Evolutionary conservation across 2,888 invertebrate genomes (phyloP), one percentile per base, ranked within the genome.

Genomic region (Melinaea marsaeus): DNA sequence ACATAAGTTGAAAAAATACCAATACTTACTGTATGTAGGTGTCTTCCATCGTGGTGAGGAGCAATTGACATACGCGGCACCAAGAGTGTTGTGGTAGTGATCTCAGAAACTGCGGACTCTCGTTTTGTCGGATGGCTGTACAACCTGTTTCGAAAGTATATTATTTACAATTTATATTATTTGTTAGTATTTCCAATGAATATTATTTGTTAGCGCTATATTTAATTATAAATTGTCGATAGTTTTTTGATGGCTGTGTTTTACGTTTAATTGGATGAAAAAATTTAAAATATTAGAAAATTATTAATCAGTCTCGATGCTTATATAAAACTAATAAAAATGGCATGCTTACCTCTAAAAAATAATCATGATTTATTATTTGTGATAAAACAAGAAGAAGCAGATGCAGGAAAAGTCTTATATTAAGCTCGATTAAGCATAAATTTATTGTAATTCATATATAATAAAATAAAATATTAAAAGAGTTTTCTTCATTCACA

Each of bases 31-130:
- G 86, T 82, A 68, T 88, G 88, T 13, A 88, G 78, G 71, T 90
- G 88, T 68, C 84, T 79, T 57, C 80, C 81, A 65, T 89, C 89
- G 61, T 80, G 78, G 61, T 84, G 86, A 9, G 90, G 87, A 4
- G 86, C 87, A 13, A 90, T 83, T 4, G 90, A 90, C 47, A 83
- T 84, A 63, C 90, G 74, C 13, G 88, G 89, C 62, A 89, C 88
- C 71, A 95, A 92, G 71, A 95, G 92, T 71, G 95, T 90, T 4
- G 95, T 95, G 13, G 95, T 95, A 63, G 95, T 95, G 48, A 95
- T 95, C 84, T 96, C 95, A 62, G 95, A 95, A 13, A 95, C 93
- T 68, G 95, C 94, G 4, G 95, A 95, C 84, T 96, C 96, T 66
- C 95, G 91, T 84, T 95, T 95, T 72, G 94, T 93, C 61, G 95